Evolutionary conservation across 2,888 invertebrate species (phyloP).

Genomic region (Chymomyza procnemis): DNA sequence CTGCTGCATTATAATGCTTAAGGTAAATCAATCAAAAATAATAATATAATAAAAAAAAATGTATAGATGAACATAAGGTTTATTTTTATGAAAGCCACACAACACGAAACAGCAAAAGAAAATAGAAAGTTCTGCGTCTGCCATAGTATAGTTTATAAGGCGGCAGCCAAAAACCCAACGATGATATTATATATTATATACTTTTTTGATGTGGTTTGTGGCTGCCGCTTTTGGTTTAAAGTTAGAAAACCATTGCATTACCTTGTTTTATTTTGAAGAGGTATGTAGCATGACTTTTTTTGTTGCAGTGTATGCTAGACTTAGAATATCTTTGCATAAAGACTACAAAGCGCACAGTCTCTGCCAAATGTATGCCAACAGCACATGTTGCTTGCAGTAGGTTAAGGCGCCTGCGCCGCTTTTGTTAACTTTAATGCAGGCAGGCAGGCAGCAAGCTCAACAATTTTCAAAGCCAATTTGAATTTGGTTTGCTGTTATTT

Average conservation of each 20-base stretch:
- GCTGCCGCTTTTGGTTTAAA: not conserved
- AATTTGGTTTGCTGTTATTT: not conserved
- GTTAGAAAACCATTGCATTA: not conserved
- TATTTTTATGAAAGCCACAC: slow-evolving; percentile 20
- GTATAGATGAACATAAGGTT: not conserved
- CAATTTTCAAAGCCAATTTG: not conserved
- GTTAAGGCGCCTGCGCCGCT: slow-evolving; percentile 37
- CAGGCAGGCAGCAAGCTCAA: slow-evolving; percentile 48
- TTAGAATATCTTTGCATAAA: not conserved
- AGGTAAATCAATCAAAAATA: slow-evolving; percentile 6
- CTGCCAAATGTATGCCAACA: slow-evolving; percentile 60
- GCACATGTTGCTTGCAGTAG: slow-evolving; percentile 11
- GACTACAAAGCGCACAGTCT: slow-evolving; percentile 61
- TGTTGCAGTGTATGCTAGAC: not conserved
- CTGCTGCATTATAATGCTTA: slow-evolving; percentile 7
- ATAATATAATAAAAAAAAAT: slow-evolving; percentile 17
- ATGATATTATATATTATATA: not conserved
- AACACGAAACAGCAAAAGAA: slow-evolving; percentile 67
- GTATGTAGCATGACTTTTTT: not conserved
- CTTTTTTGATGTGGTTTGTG: not conserved
- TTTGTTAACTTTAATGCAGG: not conserved
- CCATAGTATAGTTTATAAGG: not conserved
- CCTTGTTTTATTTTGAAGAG: not conserved
- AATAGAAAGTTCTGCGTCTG: slow-evolving; percentile 74
- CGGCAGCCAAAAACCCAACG: not conserved